These are phyloP conservation scores for Anseranas semipalmata DNA, from an alignment of 2,113 vertebrate genomes.

Conservation along the genomic window DNA sequence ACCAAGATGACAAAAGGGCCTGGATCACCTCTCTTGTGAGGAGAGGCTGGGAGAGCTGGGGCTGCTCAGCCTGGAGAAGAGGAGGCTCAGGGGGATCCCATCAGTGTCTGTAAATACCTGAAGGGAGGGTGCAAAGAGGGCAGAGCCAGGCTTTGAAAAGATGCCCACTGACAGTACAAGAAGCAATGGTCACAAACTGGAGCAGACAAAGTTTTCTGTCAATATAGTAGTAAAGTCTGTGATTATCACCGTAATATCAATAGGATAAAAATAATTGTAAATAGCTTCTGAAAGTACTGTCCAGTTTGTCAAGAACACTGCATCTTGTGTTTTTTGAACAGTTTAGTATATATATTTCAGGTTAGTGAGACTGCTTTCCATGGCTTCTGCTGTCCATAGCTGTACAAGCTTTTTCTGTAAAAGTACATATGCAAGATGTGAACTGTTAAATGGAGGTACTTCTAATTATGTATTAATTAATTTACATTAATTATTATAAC, in stretches of 20 bases:
- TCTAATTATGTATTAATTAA: not conserved
- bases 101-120: not conserved
- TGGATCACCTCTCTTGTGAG: not conserved
- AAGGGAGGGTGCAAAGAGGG: not conserved
- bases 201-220: not conserved
- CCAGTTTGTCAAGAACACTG: not conserved
- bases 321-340: not conserved
- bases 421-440: not conserved
- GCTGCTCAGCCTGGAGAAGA: not conserved
- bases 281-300: not conserved
- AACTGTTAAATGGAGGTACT: not conserved
- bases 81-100: not conserved
- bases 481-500: not conserved
- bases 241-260: not conserved
- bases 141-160: not conserved
- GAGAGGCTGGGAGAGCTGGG: not conserved
- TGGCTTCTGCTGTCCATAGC: not conserved
- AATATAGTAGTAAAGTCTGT: not conserved
- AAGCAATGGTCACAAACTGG: not conserved
- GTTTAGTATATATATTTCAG: not conserved
- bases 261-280: not conserved
- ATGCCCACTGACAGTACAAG: not conserved
- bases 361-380: not conserved
- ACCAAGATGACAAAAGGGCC: not conserved
- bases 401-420: not conserved